Percentiles rank a stretch among this genome's conserved stretches.
phyloP scores from a whole-genome alignment of 2,113 vertebrate genomes.

The Hyperoodon ampullatus region DNA sequence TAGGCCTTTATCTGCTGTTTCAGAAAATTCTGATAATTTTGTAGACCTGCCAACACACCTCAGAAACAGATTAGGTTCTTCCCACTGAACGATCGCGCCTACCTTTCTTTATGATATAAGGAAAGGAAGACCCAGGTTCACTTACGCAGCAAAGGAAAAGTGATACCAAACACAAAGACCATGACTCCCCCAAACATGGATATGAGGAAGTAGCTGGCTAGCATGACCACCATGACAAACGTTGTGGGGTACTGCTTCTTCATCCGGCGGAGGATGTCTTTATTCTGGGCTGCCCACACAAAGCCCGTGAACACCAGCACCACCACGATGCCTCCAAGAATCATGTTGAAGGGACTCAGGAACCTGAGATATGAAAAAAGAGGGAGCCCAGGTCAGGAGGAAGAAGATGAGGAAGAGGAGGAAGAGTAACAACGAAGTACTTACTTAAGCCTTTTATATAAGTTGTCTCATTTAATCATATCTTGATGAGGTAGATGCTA shows the following conservation, averaged over 20 bases:
- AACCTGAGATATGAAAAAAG: conserved; percentile 84
- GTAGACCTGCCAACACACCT: not conserved
- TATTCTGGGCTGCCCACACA: conserved; percentile 93
- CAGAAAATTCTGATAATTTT: not conserved
- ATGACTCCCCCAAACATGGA: conserved; percentile 95
- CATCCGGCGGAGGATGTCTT: conserved; percentile 89
- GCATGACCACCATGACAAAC: conserved; percentile 90
- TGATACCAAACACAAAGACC: conserved; percentile 96
- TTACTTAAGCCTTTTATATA: not conserved
- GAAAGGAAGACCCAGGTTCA: conserved; percentile 64
- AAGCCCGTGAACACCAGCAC: conserved; percentile 90
- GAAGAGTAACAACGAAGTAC: not conserved
- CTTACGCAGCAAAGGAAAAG: conserved; percentile 93
- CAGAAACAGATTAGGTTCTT: not conserved
- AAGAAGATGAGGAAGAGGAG: not conserved
- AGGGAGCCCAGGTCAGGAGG: not conserved
- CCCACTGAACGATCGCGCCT: not conserved
- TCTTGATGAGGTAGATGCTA: not conserved
- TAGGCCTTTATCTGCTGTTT: not conserved
- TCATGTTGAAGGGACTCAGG: conserved; percentile 93
- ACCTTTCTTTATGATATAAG: not conserved
- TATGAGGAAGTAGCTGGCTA: conserved; percentile 93
- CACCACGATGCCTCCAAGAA: conserved; percentile 92
- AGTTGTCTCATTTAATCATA: not conserved
- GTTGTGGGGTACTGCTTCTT: conserved; percentile 92